Evolutionary conservation across 2,888 invertebrate genomes (phyloP), one percentile per base, ranked within the genome.

Genomic region (Cheilosia grossa): DNA sequence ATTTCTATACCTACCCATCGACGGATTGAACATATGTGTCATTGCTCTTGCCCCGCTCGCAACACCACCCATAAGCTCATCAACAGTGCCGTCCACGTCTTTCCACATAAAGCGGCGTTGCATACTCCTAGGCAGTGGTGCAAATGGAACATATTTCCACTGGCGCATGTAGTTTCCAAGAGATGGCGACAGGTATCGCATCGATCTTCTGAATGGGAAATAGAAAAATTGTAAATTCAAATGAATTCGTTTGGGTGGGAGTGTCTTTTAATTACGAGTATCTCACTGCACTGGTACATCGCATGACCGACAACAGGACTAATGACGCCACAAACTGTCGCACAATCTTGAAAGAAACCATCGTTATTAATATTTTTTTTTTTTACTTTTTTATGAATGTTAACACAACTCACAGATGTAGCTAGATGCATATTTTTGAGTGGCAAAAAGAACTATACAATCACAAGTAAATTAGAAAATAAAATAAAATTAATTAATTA

Each of bases 51-150:
- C 90, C 2, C 90, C 89, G 0, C 87, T 87, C 9, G 89, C 90
- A 67, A 83, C 59, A 27, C 80, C 86, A 5, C 89, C 88, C 88
- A 91, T 88, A 0, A 91, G 61, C 0, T 88, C 88, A 27, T 90
- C 89, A 82, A 91, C 89, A 9, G 89, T 89, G 30, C 90, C 89
- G 58, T 91, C 91, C 89, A 91, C 90, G 80, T 91, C 90, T 47
- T 90, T 89, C 92, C 92, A 92, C 92, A 92, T 91, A 56, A 92
- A 91, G 30, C 92, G 91, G 0, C 92, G 89, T 74, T 91, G 91
- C 47, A 90, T 89, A 88, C 89, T 90, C 67, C 59, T 64, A 61
- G 79, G 81, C 70, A 70, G 10, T 4, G 13, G 0, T 2, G 47
- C 9, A 17, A 51, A 51, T 77, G 69, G 69, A 59, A 44, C n/a